These are phyloP conservation scores for Lypha dubia DNA, from an alignment of 2,888 invertebrate species.

Conservation along the genomic window DNA sequence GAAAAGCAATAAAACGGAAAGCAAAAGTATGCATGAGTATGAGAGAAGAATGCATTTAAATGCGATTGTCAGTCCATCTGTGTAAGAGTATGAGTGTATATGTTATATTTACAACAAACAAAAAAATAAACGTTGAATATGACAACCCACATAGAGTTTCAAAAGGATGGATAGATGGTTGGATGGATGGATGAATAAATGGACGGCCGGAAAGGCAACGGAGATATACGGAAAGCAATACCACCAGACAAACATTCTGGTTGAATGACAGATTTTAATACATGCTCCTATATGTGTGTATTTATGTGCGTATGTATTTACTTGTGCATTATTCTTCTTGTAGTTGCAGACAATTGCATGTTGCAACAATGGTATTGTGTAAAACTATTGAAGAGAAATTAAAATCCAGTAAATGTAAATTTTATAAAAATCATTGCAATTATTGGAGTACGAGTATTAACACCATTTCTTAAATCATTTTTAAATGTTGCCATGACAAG, in stretches of 20 bases:
- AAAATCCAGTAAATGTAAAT: conserved; percentile 57
- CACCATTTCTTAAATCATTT: conserved; percentile 19
- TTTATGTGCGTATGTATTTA: too few relatives aligned
- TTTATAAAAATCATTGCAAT: conserved; percentile 28
- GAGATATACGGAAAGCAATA: conserved; percentile 47
- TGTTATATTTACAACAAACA: too few relatives aligned
- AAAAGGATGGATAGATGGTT: conserved; percentile 44
- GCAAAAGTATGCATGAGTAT: conserved; percentile 11
- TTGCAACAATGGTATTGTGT: conserved; percentile 50
- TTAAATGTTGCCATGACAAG: neutral
- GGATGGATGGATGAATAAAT: too few relatives aligned
- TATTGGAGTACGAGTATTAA: neutral
- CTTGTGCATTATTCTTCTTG: conserved; percentile 17
- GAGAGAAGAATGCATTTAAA: neutral
- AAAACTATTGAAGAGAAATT: conserved; percentile 48
- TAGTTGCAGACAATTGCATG: conserved; percentile 23
- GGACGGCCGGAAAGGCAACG: conserved; percentile 34
- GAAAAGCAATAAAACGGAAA: conserved; percentile 42
- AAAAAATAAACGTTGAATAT: conserved; percentile 1
- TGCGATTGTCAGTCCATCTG: neutral
- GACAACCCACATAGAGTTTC: conserved; percentile 24
- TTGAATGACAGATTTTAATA: conserved; percentile 46
- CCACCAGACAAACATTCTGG: conserved; percentile 42
- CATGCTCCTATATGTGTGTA: too few relatives aligned
- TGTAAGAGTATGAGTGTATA: neutral